Base-by-base conservation (phyloP, 2,797 vertebrate genomes). In the Gobio occitaniae region DNA sequence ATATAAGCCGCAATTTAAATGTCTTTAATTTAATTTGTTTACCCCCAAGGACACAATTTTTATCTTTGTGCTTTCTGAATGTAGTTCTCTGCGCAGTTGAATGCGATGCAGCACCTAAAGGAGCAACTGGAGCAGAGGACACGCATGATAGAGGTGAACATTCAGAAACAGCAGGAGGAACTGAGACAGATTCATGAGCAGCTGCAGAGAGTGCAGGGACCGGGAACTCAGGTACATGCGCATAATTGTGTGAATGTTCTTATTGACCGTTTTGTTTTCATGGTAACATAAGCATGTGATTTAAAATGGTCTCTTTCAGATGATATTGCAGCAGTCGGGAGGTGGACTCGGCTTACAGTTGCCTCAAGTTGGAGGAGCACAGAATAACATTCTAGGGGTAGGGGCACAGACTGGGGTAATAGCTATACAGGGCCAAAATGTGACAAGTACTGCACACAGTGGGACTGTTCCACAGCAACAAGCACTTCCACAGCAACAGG, bases 251-350 rank as follows among this genome's bases (percentile, higher is more conserved):
- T 82, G 65, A 81, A 19, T 25, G 0, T 71, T 79, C 65, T 48
- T 29, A 54, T 50, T 91, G 68, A 90, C 47, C 4, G 70, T 21
- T 21, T 17, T 76, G 50, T 86, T 78, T 84, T 52, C 29, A 38
- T 88, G 41, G 21, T 10, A 1, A 78, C 52, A 71, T 4, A 38
- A 52, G 6, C 25, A 13, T 50, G 1, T 17, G n/a, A 15, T 61
- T 47, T 50, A 0, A 48, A 44, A 29, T 59, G 6, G 1, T 77
- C 21, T 25, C 0, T 85, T 86, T 17, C 94, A 99, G 97, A 98
- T 99, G 97, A 96, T 99, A 91, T 93, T 98, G 90, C 98, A 98
- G 92, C 97, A 94, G 92, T 90, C 96, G 0, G 92, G 96, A 56
- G 93, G 96, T 88, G 94, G 96, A 19, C 94, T 97, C 93, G 98